Evolutionary conservation across 1,140 invertebrate species (phyloP).

Genomic region (Neotoxoptera formosana): DNA sequence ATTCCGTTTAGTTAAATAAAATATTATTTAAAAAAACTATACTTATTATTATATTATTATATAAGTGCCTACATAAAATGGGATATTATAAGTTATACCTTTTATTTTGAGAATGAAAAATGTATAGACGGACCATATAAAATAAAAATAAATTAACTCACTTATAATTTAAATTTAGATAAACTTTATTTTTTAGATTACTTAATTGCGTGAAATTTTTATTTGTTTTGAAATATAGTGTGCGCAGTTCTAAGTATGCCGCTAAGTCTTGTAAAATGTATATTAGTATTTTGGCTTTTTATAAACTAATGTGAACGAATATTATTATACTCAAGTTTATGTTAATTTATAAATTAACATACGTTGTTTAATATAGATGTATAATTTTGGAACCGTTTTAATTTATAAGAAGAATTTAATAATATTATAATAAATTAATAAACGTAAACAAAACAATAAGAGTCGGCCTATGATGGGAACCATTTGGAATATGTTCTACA

Average conservation of each 20-base stretch:
- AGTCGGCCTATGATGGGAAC: neutral
- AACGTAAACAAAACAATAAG: neutral
- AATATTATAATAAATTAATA: neutral
- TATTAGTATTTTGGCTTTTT: neutral
- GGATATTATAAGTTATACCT: neutral
- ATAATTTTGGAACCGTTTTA: neutral
- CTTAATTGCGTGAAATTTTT: neutral
- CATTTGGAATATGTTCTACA: slow-evolving; percentile 5
- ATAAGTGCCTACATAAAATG: neutral
- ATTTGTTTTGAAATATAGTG: neutral
- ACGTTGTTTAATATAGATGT: neutral
- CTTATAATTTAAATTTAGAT: neutral
- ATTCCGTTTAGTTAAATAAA: neutral
- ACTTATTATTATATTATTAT: neutral
- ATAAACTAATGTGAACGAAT: neutral
- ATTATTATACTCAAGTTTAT: neutral
- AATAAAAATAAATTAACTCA: neutral
- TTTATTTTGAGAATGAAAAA: neutral
- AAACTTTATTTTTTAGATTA: neutral
- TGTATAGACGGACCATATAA: neutral
- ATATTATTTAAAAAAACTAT: neutral
- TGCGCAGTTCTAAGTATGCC: neutral
- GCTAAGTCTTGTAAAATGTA: neutral
- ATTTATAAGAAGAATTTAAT: neutral
- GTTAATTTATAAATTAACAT: neutral